These are phyloP conservation scores for Scaptodrosophila latifasciaeformis DNA, from an alignment of 2,888 invertebrate species.

Conservation along the genomic window DNA sequence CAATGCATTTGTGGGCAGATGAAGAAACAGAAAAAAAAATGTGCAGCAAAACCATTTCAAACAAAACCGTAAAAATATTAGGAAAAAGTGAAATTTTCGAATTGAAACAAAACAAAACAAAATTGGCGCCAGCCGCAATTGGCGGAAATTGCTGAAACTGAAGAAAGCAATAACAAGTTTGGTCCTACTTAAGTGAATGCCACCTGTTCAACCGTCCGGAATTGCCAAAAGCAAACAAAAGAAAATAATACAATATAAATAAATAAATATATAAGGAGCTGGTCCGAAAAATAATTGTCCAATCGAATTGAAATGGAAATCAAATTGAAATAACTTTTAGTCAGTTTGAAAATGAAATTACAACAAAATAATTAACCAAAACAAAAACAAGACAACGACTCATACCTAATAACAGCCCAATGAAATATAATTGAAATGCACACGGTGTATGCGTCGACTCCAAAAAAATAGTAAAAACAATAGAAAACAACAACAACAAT, in stretches of 20 bases:
- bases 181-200: constrained; percentile 43
- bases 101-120: constrained; percentile 6
- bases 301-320: constrained; percentile 51
- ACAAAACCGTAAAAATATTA: not conserved
- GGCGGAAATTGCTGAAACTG: constrained; percentile 29
- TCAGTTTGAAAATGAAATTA: too few relatives aligned
- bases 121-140: constrained; percentile 49
- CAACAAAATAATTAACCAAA: too few relatives aligned
- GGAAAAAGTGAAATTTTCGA: constrained; percentile 2
- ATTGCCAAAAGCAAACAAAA: constrained; percentile 17
- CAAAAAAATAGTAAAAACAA: constrained; percentile 27
- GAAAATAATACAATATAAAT: constrained; percentile 15
- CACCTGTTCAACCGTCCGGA: constrained; percentile 32
- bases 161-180: constrained; percentile 22
- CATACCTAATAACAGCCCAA: too few relatives aligned
- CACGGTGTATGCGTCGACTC: constrained; percentile 12
- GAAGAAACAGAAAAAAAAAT: constrained; percentile 17
- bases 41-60: too few relatives aligned
- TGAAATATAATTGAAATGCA: too few relatives aligned
- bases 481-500: constrained; percentile 13
- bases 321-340: constrained; percentile 30
- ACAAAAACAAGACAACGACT: too few relatives aligned
- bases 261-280: constrained; percentile 14
- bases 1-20: not conserved
- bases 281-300: constrained; percentile 17